Base-by-base conservation (phyloP, 1,140 invertebrate genomes). In the Apis florea region DNA sequence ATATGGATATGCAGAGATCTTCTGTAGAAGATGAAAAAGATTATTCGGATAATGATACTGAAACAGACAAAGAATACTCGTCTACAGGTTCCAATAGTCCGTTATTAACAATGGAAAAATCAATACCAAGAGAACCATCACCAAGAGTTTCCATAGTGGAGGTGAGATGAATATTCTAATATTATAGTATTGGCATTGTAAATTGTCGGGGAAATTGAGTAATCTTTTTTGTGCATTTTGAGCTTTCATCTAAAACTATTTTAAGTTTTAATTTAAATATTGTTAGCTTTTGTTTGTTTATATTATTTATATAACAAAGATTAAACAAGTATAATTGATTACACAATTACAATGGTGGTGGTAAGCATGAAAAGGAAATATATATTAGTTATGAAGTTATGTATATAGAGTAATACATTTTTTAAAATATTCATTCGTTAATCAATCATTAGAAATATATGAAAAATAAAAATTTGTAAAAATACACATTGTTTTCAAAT, bases 81-180 rank as follows among this genome's bases (percentile, higher is more conserved):
- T 89, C 90, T 31, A 87, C 84, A 12, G 86, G 79, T 40, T 91
- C 89, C 59, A 85, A 79, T 83, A 90, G 90, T 72, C 84, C 85
- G 11, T 76, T 87, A 24, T 74, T 87, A 21, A 71, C 80, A 51
- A 83, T 87, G 84, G 91, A 91, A 79, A 89, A 89, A 72, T 61
- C 79, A 51, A 47, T 80, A 21, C 77, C 78, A 21, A 76, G 89
- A 79, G 88, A 91, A 84, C 77, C 89, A 24, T 90, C 90, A 68
- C 89, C 92, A 68, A 88, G 91, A 75, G 91, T 91, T 82, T 87
- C 92, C 56, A 93, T 93, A 59, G 88, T 91, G 68, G 91, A 93
- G 91, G 91, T 93, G 90, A 92, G 90, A 71, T 82, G 68, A 88
- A 82, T 40, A 83, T 53, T 61, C 49, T 76, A 19, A 66, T 51